A percentile compares a stretch with the other conserved stretches of the same genome.
Conservation (phyloP, 2,888 invertebrate genomes). For the Melieria picta region DNA sequence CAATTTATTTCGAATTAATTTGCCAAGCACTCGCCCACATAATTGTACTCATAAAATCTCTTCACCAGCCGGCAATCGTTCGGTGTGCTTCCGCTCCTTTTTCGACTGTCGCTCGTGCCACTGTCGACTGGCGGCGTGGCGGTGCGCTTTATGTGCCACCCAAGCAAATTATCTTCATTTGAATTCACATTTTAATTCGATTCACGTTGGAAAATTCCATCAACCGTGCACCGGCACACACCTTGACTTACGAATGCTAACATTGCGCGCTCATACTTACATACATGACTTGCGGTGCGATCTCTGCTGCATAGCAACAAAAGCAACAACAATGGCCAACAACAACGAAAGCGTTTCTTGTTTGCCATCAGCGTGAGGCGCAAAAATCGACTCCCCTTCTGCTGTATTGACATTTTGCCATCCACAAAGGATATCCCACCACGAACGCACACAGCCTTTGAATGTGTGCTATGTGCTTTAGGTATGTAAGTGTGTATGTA, state of each 20-base stretch:
- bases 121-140: not conserved
- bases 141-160: constrained; percentile 29
- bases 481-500: not conserved
- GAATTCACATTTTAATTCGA: constrained; percentile 57
- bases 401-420: no score
- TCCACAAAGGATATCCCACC: no score
- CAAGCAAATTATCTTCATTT: constrained; percentile 58
- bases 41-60: constrained; percentile 23
- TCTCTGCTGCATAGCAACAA: no score
- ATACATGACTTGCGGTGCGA: not conserved
- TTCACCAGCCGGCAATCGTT: not conserved
- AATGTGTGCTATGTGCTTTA: not conserved
- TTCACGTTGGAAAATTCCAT: constrained; percentile 52
- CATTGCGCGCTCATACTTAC: not conserved
- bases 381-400: not conserved
- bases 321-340: no score
- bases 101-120: not conserved
- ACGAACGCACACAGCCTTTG: no score
- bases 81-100: not conserved
- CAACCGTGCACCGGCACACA: not conserved
- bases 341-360: no score
- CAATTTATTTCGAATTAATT: constrained; percentile 29
- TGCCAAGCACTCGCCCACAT: constrained; percentile 10
- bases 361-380: not conserved
- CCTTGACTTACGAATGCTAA: not conserved